Evolutionary conservation across 1,140 invertebrate species (phyloP).

Genomic region (Psilanteris sp.): DNA sequence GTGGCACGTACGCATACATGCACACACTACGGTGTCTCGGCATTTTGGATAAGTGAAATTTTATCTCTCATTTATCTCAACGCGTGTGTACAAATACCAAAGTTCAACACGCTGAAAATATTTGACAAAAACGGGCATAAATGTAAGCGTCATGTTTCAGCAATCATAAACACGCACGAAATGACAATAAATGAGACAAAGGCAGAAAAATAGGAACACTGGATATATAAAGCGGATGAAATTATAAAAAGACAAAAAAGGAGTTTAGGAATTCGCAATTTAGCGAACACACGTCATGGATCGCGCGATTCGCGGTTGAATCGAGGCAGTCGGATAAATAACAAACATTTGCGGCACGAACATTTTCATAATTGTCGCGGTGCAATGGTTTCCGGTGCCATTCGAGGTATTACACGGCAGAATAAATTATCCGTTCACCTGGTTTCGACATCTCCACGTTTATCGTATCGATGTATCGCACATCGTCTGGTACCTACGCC

Average conservation of each 20-base stretch:
- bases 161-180: constrained; percentile 11
- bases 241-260: constrained; percentile 10
- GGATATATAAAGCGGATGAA: constrained; percentile 4
- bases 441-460: constrained; percentile 42
- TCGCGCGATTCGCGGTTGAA: constrained; percentile 44
- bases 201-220: background rate
- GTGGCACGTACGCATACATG: background rate
- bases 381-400: constrained; percentile 57
- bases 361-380: constrained; percentile 58
- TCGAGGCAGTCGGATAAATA: constrained; percentile 38
- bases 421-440: constrained; percentile 63
- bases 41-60: constrained; percentile 48
- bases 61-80: constrained; percentile 48
- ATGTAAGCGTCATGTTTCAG: constrained; percentile 31
- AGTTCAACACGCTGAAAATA: constrained; percentile 44
- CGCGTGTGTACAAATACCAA: constrained; percentile 25
- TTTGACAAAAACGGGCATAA: constrained; percentile 47
- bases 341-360: constrained; percentile 36
- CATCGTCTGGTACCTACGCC: constrained; percentile 30
- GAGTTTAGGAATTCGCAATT: constrained; percentile 22
- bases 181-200: constrained; percentile 10
- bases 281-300: constrained; percentile 39
- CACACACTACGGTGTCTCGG: background rate
- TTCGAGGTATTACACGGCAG: constrained; percentile 56
- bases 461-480: constrained; percentile 53